phyloP scores from a whole-genome alignment of 1,140 invertebrate species.

The Drosophila kanapiae region DNA sequence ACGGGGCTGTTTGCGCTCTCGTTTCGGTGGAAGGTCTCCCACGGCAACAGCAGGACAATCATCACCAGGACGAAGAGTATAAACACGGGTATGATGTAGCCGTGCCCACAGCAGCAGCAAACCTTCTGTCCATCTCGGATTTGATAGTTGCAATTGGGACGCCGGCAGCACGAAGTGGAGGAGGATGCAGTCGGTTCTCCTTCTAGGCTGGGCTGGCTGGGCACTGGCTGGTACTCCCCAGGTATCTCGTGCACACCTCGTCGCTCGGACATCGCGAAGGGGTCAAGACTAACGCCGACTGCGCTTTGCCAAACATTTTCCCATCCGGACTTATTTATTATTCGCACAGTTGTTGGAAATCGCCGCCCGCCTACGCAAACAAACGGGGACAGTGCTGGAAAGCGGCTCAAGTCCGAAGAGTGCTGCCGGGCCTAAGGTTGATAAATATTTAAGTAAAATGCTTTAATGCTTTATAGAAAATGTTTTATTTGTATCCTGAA shows the following conservation, averaged over 20 bases:
- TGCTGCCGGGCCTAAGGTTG: background rate
- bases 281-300: constrained; percentile 27
- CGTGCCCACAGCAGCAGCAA: constrained; percentile 54
- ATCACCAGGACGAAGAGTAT: constrained; percentile 68
- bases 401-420: background rate
- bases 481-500: no score
- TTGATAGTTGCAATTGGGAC: constrained; percentile 26
- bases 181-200: constrained; percentile 41
- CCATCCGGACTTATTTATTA: constrained; percentile 66
- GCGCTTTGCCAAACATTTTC: constrained; percentile 45
- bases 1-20: constrained; percentile 38
- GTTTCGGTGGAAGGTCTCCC: constrained; percentile 61
- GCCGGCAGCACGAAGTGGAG: constrained; percentile 56
- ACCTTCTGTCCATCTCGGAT: constrained; percentile 24
- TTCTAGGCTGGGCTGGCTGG: constrained; percentile 22
- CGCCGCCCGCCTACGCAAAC: constrained; percentile 57
- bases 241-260: constrained; percentile 51
- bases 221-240: constrained; percentile 67
- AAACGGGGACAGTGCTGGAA: constrained; percentile 50
- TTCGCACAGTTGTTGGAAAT: constrained; percentile 73
- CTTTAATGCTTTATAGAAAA: no score
- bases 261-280: constrained; percentile 57
- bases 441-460: background rate
- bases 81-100: constrained; percentile 69
- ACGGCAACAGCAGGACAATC: constrained; percentile 72